These are phyloP conservation scores for Hiodon tergisus DNA, from an alignment of 2,113 vertebrate genomes.

Conservation along the genomic window DNA sequence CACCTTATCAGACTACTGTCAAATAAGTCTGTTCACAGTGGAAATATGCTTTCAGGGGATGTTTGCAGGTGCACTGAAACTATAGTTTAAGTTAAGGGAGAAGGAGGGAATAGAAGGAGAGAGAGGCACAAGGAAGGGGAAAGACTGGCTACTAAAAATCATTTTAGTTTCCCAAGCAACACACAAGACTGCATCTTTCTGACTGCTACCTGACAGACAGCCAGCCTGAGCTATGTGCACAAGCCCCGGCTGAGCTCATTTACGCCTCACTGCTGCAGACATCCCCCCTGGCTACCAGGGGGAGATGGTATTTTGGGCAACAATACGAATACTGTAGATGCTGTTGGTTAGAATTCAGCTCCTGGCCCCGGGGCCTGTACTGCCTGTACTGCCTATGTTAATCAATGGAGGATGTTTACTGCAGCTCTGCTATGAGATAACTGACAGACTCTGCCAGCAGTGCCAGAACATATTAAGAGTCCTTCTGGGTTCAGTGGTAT, in stretches of 20 bases:
- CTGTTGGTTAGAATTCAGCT: conserved; percentile 38
- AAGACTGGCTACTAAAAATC: neutral
- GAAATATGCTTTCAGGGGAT: neutral
- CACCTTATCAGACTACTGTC: too few species aligned
- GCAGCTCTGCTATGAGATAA: conserved; percentile 36
- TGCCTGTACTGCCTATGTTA: conserved; percentile 35
- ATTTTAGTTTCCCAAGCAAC: neutral
- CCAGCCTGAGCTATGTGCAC: neutral
- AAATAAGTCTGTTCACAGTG: too few species aligned
- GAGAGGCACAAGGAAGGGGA: neutral
- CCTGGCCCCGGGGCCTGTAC: conserved; percentile 27
- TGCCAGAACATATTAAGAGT: conserved; percentile 41
- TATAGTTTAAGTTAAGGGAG: neutral
- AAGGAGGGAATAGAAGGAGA: neutral
- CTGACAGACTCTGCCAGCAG: conserved; percentile 34
- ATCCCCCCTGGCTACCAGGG: conserved; percentile 21
- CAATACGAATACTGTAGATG: conserved; percentile 19
- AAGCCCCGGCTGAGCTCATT: conserved; percentile 1
- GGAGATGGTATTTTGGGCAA: conserved; percentile 28
- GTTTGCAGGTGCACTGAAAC: neutral
- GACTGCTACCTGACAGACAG: neutral
- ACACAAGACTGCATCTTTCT: neutral
- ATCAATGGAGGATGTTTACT: conserved; percentile 46
- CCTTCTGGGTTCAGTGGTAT: conserved; percentile 37
- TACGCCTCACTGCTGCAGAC: conserved; percentile 7